These are phyloP conservation scores for Euplexia lucipara DNA, from an alignment of 2,888 invertebrate species.

Conservation along the genomic window DNA sequence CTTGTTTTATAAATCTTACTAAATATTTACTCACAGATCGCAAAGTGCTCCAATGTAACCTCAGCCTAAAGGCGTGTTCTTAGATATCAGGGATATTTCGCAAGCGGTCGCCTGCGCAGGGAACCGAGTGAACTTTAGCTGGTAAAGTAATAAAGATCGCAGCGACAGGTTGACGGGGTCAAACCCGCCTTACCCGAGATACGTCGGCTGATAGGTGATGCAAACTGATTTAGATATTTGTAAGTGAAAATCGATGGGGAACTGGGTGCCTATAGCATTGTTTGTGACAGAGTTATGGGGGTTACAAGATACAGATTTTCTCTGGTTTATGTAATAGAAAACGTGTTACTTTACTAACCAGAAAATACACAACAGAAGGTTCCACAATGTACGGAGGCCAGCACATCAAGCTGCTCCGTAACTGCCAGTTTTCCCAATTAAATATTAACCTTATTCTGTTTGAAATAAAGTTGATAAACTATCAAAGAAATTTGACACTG, in stretches of 20 bases:
- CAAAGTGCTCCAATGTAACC: constrained; percentile 9
- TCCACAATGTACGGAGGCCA: background rate
- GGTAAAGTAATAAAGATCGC: constrained; percentile 61
- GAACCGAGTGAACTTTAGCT: constrained; percentile 79
- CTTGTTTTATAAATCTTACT: no score
- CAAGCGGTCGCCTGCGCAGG: constrained; percentile 68
- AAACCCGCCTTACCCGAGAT: constrained; percentile 48
- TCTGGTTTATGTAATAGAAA: no score
- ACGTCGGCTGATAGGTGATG: constrained; percentile 43
- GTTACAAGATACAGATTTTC: background rate
- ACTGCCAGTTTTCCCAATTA: no score
- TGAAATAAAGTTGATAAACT: no score
- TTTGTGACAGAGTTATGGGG: constrained; percentile 3
- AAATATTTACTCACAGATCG: background rate
- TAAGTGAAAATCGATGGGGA: constrained; percentile 38
- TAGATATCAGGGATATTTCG: constrained; percentile 64
- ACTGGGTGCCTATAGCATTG: constrained; percentile 27
- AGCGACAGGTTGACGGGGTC: constrained; percentile 74
- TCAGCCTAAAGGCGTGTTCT: constrained; percentile 38
- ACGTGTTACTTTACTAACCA: background rate
- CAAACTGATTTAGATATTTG: constrained; percentile 50
- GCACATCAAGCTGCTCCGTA: no score
- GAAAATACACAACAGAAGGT: background rate
- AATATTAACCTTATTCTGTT: no score
- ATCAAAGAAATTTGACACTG: no score